Evolutionary conservation across 2,113 vertebrate genomes (phyloP).

Genomic region (Callionymus lyra): DNA sequence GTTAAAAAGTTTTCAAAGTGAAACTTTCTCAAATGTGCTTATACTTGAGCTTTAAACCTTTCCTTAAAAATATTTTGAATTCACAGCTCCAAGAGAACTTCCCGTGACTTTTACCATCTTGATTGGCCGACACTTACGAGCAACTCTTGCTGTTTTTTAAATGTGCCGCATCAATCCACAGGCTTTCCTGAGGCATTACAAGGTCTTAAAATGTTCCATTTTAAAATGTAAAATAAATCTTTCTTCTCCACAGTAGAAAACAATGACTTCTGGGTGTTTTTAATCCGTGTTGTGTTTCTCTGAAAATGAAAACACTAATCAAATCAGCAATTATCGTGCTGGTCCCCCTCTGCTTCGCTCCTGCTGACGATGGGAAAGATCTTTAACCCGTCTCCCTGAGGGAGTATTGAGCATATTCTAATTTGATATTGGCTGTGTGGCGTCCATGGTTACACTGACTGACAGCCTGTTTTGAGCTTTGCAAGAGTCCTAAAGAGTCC

Average conservation of each 20-base stretch:
- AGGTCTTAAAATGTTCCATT: neutral
- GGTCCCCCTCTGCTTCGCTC: slow-evolving; percentile 42
- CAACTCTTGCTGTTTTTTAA: slow-evolving; percentile 2
- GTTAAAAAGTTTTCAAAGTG: no score
- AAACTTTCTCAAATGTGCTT: no score
- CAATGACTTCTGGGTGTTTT: no score
- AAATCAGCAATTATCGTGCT: slow-evolving; percentile 64
- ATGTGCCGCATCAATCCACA: slow-evolving; percentile 9
- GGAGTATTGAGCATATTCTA: slow-evolving; percentile 33
- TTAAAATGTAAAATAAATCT: no score
- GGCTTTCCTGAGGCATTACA: slow-evolving; percentile 6
- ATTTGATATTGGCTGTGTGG: slow-evolving; percentile 22
- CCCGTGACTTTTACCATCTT: no score
- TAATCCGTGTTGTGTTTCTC: slow-evolving; percentile 52
- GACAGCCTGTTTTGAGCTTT: slow-evolving; percentile 15
- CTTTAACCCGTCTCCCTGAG: slow-evolving; percentile 21
- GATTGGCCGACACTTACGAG: no score
- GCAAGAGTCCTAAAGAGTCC: slow-evolving; percentile 9
- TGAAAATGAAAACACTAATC: slow-evolving; percentile 64
- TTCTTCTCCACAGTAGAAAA: no score
- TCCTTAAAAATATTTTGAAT: no score
- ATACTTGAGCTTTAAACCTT: no score
- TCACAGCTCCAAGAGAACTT: no score
- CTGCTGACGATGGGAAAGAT: slow-evolving; percentile 41
- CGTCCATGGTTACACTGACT: slow-evolving; percentile 27